Evolutionary conservation across 2,113 vertebrate genomes (phyloP), one percentile per base, ranked within the genome.

Genomic region (Xiphophorus maculatus): DNA sequence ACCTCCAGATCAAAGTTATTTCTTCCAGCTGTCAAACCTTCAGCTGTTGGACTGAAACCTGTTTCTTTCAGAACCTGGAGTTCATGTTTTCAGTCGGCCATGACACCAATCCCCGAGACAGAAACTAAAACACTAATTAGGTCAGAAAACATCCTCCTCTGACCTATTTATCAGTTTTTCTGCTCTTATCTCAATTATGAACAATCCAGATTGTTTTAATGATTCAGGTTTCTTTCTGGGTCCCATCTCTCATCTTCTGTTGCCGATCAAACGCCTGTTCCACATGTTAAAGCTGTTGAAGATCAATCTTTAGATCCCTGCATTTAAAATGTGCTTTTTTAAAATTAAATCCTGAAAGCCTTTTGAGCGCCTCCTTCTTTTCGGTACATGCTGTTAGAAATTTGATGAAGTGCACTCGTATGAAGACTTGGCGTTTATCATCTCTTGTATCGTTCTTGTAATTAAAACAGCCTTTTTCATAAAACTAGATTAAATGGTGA

Each of bases 381-480:
- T 28, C 8, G 66, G 17, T 58, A 54, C 62, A 35, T 73, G 58
- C 51, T 13, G 6, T 68, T 63, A 60, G 69, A 78, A 80, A 25
- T 79, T 22, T 58, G 51, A 65, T 10, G 35, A 44, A 48, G 27
- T 2, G 25, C 14, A 60, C 40, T 35, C 48, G 35, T 29, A 30
- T 11, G n/a, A 60, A 76, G 48, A 81, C 76, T 79, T 71, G 77
- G 81, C 79, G 64, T 51, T 66, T 19, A 13, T 17, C 60, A 30
- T 67, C 73, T 75, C 65, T 37, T 44, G 54, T 3, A 35, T 58
- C 62, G 29, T 33, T 62, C 48, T 1, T 22, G 25, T 64, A 66
- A 81, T 79, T 40, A 77, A 84, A 84, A 66, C 63, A 22, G 17
- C 29, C 30, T 77, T 19, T 66, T 82, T 40, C 32, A 58, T 81